Evolutionary conservation across 2,888 invertebrate species (phyloP).

Genomic region (Lycophotia porphyrea): DNA sequence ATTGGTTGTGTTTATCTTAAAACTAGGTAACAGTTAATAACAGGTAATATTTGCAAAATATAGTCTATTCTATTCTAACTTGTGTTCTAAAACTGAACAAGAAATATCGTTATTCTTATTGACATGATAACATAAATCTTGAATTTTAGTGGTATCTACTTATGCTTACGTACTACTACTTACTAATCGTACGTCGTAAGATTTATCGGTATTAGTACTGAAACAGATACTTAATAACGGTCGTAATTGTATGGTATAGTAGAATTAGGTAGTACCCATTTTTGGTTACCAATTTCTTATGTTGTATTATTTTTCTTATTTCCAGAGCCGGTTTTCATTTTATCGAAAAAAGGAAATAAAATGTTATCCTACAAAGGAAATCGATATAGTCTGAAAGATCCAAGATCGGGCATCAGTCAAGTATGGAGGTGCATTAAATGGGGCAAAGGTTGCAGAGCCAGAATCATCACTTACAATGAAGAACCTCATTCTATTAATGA

Average conservation of each 20-base stretch:
- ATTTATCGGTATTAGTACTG: background rate
- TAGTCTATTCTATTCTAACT: no score
- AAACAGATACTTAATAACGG: background rate
- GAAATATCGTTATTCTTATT: background rate
- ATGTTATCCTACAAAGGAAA: constrained; percentile 9
- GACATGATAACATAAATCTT: background rate
- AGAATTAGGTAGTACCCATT: background rate
- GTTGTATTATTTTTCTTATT: background rate
- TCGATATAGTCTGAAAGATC: constrained; percentile 30
- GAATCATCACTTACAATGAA: constrained; percentile 26
- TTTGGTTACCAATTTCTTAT: no score
- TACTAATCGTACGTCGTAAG: no score
- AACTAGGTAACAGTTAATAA: no score
- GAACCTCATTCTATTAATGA: constrained; percentile 17
- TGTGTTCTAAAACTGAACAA: no score
- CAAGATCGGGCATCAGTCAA: constrained; percentile 20
- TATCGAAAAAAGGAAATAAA: constrained; percentile 25
- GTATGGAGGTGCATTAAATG: constrained; percentile 42
- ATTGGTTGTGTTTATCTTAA: background rate
- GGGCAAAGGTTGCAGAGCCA: constrained; percentile 29
- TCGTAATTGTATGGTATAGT: background rate
- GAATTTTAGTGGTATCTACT: background rate
- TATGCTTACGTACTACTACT: no score
- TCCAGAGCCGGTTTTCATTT: background rate
- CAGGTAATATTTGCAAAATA: no score